These are phyloP conservation scores for Microvelia longipes DNA, from an alignment of 1,140 invertebrate genomes.

Conservation along the genomic window DNA sequence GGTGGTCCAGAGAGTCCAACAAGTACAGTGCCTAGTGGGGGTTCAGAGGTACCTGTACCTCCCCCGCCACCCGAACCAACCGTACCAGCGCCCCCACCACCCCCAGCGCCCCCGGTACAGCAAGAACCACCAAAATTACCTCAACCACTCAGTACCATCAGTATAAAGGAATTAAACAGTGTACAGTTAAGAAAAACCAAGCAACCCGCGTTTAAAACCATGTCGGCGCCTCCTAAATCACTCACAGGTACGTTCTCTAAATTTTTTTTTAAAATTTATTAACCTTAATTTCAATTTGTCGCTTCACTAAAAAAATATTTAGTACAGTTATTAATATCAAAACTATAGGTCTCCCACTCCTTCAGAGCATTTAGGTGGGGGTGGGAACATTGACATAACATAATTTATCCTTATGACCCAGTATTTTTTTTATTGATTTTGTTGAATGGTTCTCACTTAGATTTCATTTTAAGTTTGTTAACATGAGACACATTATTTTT, in stretches of 20 bases:
- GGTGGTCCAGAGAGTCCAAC: slow-evolving; percentile 10
- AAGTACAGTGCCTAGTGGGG: background rate
- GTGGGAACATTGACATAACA: too few species aligned
- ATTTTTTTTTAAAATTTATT: too few species aligned
- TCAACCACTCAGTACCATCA: slow-evolving; percentile 59
- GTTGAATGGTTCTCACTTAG: too few species aligned
- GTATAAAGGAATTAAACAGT: slow-evolving; percentile 67
- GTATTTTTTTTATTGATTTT: too few species aligned
- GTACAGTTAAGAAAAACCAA: slow-evolving; percentile 60
- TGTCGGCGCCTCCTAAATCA: slow-evolving; percentile 45
- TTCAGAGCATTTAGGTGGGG: too few species aligned
- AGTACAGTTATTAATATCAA: too few species aligned
- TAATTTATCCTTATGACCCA: too few species aligned
- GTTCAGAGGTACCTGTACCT: slow-evolving; percentile 33
- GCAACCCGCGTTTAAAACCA: slow-evolving; percentile 53
- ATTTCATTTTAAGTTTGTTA: too few species aligned
- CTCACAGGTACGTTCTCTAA: slow-evolving; percentile 11
- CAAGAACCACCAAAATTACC: slow-evolving; percentile 24
- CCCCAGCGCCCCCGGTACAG: slow-evolving; percentile 29
- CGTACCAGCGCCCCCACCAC: slow-evolving; percentile 26
- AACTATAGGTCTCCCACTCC: too few species aligned
- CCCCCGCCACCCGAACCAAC: slow-evolving; percentile 40
- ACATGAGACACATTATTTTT: too few species aligned
- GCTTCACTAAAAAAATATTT: too few species aligned
- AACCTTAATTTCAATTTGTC: too few species aligned